Evolutionary conservation across 2,888 invertebrate genomes (phyloP), one percentile per base, ranked within the genome.

Genomic region (Pterostichus niger): DNA sequence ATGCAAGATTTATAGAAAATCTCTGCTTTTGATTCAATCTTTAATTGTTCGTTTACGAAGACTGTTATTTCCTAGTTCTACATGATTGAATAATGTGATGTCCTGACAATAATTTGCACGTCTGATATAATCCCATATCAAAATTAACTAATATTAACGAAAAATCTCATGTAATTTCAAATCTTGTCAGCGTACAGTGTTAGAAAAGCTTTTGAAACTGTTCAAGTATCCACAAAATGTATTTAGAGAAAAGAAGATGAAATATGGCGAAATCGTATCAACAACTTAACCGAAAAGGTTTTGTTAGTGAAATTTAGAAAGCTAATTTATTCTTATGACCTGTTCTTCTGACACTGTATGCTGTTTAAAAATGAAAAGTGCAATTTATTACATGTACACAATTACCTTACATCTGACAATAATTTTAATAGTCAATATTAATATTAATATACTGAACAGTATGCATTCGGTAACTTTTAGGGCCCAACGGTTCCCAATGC

Each of bases 401-500:
- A 61, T 61, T 71, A 71, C 68, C 68, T 71, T 71, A 68, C 35
- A 73, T 59, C 52, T 71, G 81, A 81, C 81, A 81, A 81, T 81
- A 81, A 81, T 73, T 44, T 40, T 73, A 31, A 73, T 81, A 73
- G 59, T 73, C 81, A 73, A 81, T 73, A 49, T 44, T 33, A 73
- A 52, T 71, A 71, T 73, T 73, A 52, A 71, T 24, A 44, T 68
- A 73, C n/a, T 56, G 40, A 80, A 13, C 54, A 7, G 73, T 81
- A 40, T 56, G 71, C 81, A 81, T 81, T 56, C 54, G 81, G 81
- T 81, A 81, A 81, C 81, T 81, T 71, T 68, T 44, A 81, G 81
- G 81, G 81, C 81, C 81, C 81, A 81, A 81, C 81, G 73, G 81
- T 81, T 81, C 44, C 81, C 73, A 81, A 73, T 81, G 81, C 71